phyloP scores from a whole-genome alignment of 2,888 invertebrate genomes.

The Anoncus sp. region DNA sequence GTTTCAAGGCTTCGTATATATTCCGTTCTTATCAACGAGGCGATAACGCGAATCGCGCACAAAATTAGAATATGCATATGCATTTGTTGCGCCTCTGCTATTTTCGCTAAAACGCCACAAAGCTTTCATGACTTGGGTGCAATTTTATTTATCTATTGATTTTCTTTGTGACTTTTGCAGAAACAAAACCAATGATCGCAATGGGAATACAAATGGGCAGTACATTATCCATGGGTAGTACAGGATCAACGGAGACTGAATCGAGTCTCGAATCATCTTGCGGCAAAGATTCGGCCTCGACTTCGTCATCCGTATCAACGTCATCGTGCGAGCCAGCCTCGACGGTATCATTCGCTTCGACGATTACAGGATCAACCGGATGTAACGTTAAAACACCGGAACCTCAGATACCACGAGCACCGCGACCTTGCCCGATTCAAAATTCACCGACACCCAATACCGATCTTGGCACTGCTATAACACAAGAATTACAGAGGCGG shows the following conservation, averaged over 20 bases:
- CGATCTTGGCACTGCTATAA: conserved; percentile 88
- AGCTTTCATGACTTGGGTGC: no score
- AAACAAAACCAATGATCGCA: conserved; percentile 80
- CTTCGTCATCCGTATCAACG: conserved; percentile 79
- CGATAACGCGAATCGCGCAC: conserved; percentile 8
- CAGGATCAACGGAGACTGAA: conserved; percentile 82
- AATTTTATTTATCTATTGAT: background rate
- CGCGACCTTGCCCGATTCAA: conserved; percentile 66
- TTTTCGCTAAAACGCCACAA: background rate
- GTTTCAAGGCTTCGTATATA: background rate
- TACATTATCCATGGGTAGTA: conserved; percentile 82
- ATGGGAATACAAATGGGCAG: conserved; percentile 82
- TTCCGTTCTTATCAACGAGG: conserved; percentile 20
- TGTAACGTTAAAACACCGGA: conserved; percentile 73
- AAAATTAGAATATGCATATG: background rate
- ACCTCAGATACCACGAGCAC: conserved; percentile 62
- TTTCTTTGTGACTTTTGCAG: conserved; percentile 59
- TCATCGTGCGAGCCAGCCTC: conserved; percentile 80
- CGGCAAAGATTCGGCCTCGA: conserved; percentile 80
- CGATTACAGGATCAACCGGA: conserved; percentile 79
- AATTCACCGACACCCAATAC: conserved; percentile 79
- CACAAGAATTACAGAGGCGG: conserved; percentile 88
- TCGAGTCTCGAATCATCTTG: conserved; percentile 81
- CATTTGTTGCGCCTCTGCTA: conserved; percentile 1
- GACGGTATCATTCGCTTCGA: conserved; percentile 71